These are phyloP conservation scores for Drosophila jambulina DNA, from an alignment of 1,140 invertebrate genomes.

Conservation along the genomic window DNA sequence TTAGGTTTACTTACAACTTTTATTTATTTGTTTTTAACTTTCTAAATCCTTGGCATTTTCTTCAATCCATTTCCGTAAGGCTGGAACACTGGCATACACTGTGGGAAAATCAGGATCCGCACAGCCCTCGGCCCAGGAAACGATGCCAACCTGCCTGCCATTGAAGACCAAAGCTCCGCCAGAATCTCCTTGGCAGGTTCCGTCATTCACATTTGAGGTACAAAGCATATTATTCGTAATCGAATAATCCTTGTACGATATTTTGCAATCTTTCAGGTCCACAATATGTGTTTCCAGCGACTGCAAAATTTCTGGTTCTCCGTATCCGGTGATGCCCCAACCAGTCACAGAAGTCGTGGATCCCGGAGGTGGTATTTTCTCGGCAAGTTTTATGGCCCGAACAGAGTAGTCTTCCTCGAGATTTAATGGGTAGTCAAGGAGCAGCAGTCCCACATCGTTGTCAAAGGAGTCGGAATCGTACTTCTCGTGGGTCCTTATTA, in stretches of 20 bases:
- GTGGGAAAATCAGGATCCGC: slow-evolving; percentile 10
- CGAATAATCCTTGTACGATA: background rate
- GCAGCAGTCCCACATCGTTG: slow-evolving; percentile 22
- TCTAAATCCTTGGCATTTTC: background rate
- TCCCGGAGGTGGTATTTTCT: background rate
- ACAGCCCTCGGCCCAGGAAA: slow-evolving; percentile 20
- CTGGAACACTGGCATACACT: slow-evolving; percentile 22
- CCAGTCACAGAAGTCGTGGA: slow-evolving; percentile 8
- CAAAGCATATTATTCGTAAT: slow-evolving; percentile 10
- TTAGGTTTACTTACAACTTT: no score
- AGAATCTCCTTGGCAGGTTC: slow-evolving; percentile 14
- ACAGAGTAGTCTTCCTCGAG: background rate
- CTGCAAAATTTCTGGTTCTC: slow-evolving; percentile 5
- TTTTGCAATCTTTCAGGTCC: background rate
- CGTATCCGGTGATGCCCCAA: slow-evolving; percentile 12
- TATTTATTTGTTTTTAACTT: background rate
- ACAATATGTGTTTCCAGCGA: slow-evolving; percentile 1
- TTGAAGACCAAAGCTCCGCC: slow-evolving; percentile 17
- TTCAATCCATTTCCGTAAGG: slow-evolving; percentile 11
- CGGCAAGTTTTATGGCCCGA: slow-evolving; percentile 6
- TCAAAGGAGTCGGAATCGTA: slow-evolving; percentile 4
- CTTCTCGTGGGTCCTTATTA: background rate
- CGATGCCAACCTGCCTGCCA: slow-evolving; percentile 1
- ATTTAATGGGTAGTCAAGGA: background rate
- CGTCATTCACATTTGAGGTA: background rate